Percentiles rank a stretch among this genome's conserved stretches.
Evolutionary conservation across 2,797 vertebrate genomes (phyloP).

Genomic region (Sardinella longiceps): DNA sequence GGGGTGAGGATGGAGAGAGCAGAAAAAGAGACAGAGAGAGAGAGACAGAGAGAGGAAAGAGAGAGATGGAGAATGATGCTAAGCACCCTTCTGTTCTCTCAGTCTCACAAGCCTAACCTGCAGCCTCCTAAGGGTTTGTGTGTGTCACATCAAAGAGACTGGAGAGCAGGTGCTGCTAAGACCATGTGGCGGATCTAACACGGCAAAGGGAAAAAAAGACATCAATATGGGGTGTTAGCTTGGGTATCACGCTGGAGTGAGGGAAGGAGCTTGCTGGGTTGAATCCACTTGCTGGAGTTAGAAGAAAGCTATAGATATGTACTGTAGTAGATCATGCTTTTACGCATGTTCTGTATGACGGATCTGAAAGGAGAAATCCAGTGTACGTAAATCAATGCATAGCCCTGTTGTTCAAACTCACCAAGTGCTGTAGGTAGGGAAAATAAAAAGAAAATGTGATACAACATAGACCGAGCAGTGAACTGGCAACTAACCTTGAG

Average conservation of each 20-base stretch:
- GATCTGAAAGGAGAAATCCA: too few species aligned
- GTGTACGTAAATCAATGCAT: too few species aligned
- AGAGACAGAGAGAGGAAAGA: background rate
- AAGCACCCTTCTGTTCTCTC: background rate
- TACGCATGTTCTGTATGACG: too few species aligned
- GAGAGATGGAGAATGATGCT: background rate
- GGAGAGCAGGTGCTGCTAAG: background rate
- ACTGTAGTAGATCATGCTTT: too few species aligned
- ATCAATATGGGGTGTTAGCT: background rate
- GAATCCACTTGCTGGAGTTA: background rate
- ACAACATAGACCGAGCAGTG: too few species aligned
- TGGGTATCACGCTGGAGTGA: background rate
- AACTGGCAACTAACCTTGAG: too few species aligned
- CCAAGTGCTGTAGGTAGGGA: too few species aligned
- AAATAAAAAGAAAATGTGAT: too few species aligned
- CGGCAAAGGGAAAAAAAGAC: background rate
- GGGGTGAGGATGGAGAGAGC: background rate
- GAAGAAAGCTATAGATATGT: too few species aligned
- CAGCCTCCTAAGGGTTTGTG: background rate
- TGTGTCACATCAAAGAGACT: background rate
- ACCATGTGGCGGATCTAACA: background rate
- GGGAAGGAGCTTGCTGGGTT: background rate
- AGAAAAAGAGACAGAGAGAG: background rate
- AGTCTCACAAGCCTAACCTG: background rate
- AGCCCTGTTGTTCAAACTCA: too few species aligned